Conservation (phyloP, 2,797 vertebrate species). For the Philypnodon macrostomus region DNA sequence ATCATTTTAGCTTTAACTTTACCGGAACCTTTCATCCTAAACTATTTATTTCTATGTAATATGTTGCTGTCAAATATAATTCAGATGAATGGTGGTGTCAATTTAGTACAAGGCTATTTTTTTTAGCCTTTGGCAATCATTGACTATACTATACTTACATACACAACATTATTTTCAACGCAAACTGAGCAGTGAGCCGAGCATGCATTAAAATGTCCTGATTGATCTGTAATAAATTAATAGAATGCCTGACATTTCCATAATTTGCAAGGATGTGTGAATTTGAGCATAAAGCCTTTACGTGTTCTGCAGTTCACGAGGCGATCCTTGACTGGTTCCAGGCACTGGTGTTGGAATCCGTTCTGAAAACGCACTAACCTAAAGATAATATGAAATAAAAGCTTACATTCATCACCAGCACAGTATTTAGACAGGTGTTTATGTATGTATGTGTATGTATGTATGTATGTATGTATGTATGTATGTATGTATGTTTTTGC, state of each 20-base stretch:
- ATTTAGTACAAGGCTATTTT: conserved; percentile 4
- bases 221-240: no score
- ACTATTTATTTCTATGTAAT: not conserved
- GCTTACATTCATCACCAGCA: not conserved
- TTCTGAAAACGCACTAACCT: conserved; percentile 86
- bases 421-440: no score
- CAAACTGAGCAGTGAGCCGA: not conserved
- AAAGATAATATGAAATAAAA: conserved; percentile 11
- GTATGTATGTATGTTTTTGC: no score
- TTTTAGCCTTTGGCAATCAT: conserved; percentile 4
- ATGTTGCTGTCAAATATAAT: not conserved
- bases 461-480: no score
- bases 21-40: not conserved
- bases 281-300: conserved; percentile 72
- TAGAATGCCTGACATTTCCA: no score
- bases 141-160: not conserved
- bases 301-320: conserved; percentile 76
- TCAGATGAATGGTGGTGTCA: not conserved
- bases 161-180: not conserved
- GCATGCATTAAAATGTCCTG: no score
- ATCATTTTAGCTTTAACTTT: conserved; percentile 2
- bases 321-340: conserved; percentile 54
- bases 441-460: no score
- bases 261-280: no score
- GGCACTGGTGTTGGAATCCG: conserved; percentile 82